These are phyloP conservation scores for Halcyon chelicuti DNA, from an alignment of 2,797 vertebrate genomes.

Conservation along the genomic window DNA sequence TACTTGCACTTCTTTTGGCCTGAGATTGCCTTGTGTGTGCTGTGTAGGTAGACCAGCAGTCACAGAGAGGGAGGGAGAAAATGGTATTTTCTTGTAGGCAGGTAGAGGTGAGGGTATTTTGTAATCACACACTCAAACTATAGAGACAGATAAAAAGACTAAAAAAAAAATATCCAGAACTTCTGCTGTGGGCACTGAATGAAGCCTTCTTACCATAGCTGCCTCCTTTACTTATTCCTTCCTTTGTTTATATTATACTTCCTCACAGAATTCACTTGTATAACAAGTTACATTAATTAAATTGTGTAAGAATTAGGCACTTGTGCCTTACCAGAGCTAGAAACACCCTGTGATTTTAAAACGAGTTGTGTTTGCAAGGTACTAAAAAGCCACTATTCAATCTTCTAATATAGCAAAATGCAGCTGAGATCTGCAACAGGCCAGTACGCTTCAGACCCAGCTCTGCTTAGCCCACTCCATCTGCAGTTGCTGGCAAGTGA, in stretches of 20 bases:
- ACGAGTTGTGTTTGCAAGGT: neutral
- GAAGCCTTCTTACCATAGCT: neutral
- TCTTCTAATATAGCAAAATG: neutral
- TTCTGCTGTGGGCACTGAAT: neutral
- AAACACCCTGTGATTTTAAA: neutral
- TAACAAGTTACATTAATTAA: neutral
- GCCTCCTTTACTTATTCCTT: neutral
- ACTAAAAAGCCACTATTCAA: neutral
- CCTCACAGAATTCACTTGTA: neutral
- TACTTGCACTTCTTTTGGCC: neutral
- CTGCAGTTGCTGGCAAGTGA: slow-evolving; percentile 71
- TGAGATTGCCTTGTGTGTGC: neutral
- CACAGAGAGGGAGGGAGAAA: neutral
- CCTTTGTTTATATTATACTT: neutral
- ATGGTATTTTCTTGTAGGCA: neutral
- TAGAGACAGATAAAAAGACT: neutral
- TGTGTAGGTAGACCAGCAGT: neutral
- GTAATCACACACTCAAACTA: neutral
- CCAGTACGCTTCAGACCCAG: neutral
- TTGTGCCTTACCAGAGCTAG: neutral
- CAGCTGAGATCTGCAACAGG: slow-evolving; percentile 42
- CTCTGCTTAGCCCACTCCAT: slow-evolving; percentile 57
- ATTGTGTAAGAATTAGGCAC: neutral
- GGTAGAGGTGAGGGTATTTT: neutral
- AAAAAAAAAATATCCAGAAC: neutral